Base-by-base conservation (phyloP, 2,797 vertebrate genomes). In the Myripristis jacobus region DNA sequence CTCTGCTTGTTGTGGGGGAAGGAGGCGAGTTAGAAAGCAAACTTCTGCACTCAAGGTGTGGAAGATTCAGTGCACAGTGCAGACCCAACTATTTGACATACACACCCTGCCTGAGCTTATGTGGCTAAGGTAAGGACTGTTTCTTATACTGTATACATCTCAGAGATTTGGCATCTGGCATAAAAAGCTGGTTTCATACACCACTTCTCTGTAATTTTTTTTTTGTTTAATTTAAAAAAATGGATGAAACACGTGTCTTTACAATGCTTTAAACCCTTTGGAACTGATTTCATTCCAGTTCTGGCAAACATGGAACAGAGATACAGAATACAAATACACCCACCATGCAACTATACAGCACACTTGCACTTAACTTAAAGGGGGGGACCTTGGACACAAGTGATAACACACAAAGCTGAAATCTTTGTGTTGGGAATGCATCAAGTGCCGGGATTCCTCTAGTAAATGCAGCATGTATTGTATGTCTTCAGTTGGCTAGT, bases 1-100 rank as follows among this genome's bases (percentile, higher is more conserved):
- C 51, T 48, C 11, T 81, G 80, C 88, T 84, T 79, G 88, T 75
- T 15, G n/a, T n/a, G n/a, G 16, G 55, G 19, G 41, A 34, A 13
- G 58, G 48, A 56, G 50, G 69, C 0, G 53, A 53, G 70, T 65
- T 74, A 19, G 54, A 68, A 53, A 67, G 52, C 75, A 73, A 84
- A 87, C 63, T 79, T 88, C 24, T 63, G 58, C 55, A 27, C 38
- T 79, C 72, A 77, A 57, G 61, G 75, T 73, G 61, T 64, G 68
- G 31, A 29, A 70, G 75, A 58, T 69, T 6, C 71, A 65, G 70
- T 51, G 54, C 57, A 73, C 47, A 53, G 50, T 44, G 57, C 56
- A 65, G 50, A 13, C 66, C 57, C 68, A 78, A 65, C 78, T 36
- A 4, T 60, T 61, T 58, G 44, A 68, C 67, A 71, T 44, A 77